phyloP scores from a whole-genome alignment of 1,140 invertebrate species.

The Pachypsylla venusta region DNA sequence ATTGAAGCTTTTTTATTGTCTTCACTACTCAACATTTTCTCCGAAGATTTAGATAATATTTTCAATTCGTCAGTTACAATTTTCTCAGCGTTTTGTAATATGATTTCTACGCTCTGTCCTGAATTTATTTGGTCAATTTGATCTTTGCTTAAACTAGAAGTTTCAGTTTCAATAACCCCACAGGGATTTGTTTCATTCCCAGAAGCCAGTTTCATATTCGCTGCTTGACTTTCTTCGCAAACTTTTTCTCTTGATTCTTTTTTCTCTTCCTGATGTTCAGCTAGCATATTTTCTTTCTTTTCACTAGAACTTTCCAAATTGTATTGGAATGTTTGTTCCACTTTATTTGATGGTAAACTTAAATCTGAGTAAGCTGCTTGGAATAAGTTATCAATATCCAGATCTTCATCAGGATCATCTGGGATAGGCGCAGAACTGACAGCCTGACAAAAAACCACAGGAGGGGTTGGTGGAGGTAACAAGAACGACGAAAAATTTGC shows the following conservation, averaged over 20 bases:
- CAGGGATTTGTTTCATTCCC: too few relatives aligned
- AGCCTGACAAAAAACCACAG: neutral
- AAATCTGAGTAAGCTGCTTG: neutral
- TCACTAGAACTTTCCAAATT: too few relatives aligned
- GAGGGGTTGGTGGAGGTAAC: neutral
- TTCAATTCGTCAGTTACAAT: neutral
- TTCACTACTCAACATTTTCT: neutral
- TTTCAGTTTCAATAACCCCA: too few relatives aligned
- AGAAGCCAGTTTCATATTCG: too few relatives aligned
- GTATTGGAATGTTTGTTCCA: too few relatives aligned
- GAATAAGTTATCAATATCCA: constrained; percentile 4
- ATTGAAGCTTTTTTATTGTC: neutral
- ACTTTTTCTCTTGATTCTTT: too few relatives aligned
- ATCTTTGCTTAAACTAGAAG: too few relatives aligned
- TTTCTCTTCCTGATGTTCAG: too few relatives aligned
- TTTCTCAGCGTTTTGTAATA: neutral
- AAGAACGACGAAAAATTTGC: neutral
- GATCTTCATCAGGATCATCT: neutral
- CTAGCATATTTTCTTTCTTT: too few relatives aligned
- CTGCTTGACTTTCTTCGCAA: too few relatives aligned
- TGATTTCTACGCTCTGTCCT: neutral
- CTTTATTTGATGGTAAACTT: too few relatives aligned
- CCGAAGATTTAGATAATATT: neutral
- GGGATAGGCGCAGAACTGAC: neutral
- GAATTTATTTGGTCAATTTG: too few relatives aligned